Evolutionary conservation across 1,140 invertebrate genomes (phyloP).

Genomic region (Rhagoletis pomonella): DNA sequence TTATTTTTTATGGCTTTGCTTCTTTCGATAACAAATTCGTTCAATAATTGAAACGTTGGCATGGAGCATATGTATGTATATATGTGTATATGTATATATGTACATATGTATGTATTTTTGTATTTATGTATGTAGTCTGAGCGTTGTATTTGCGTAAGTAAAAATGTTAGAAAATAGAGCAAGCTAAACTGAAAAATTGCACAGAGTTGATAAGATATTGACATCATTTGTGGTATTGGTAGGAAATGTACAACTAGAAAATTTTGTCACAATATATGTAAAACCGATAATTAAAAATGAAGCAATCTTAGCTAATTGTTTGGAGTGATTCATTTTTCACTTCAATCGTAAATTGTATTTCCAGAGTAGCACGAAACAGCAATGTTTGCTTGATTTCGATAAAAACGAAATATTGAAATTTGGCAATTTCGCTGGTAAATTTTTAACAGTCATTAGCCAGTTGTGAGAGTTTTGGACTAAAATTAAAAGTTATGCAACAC

Average conservation of each 20-base stretch:
- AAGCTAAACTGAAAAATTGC: constrained; percentile 2
- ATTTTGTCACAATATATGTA: background rate
- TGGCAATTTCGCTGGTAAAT: background rate
- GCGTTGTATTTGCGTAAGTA: background rate
- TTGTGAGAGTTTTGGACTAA: background rate
- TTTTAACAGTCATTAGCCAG: background rate
- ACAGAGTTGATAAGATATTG: constrained; percentile 18
- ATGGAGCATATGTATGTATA: background rate
- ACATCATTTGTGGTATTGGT: too few species aligned
- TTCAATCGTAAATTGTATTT: background rate
- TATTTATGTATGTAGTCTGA: background rate
- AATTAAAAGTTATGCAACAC: background rate
- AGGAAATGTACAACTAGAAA: background rate
- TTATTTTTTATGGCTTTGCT: background rate
- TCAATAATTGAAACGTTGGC: constrained; percentile 21
- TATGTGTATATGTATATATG: background rate
- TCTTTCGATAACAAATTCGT: constrained; percentile 14
- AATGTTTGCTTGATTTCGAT: background rate
- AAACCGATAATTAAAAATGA: background rate
- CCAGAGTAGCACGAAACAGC: too few species aligned
- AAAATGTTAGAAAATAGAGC: background rate
- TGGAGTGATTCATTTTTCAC: background rate
- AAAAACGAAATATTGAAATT: background rate
- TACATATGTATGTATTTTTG: background rate
- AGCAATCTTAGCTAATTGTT: background rate